Evolutionary conservation across 2,113 vertebrate genomes (phyloP).

Genomic region (Ascaphus truei): DNA sequence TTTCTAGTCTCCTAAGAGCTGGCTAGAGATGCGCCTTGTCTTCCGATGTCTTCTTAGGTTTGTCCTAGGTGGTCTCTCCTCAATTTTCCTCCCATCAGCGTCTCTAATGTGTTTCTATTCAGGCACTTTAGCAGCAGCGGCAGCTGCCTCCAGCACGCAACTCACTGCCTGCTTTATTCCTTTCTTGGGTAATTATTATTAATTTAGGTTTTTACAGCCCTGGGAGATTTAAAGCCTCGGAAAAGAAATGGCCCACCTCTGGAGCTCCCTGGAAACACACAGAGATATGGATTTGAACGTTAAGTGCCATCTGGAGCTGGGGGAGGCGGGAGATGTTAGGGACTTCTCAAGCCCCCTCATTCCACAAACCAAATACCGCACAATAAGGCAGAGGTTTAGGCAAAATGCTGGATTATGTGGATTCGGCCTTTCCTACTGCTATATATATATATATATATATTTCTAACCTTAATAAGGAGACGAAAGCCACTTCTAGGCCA

Average conservation of each 20-base stretch:
- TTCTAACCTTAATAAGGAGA: too few relatives aligned
- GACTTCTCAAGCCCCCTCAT: slow-evolving; percentile 1
- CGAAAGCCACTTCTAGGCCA: too few relatives aligned
- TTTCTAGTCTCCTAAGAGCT: not conserved
- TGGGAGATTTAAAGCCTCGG: slow-evolving; percentile 30
- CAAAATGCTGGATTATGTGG: too few relatives aligned
- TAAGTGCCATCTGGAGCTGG: slow-evolving; percentile 22
- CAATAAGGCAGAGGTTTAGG: too few relatives aligned
- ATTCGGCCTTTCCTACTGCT: too few relatives aligned
- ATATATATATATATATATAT: too few relatives aligned
- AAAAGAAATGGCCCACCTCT: slow-evolving; percentile 19
- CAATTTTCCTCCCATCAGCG: not conserved
- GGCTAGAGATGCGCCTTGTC: not conserved
- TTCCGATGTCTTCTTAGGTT: not conserved
- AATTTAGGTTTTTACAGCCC: slow-evolving; percentile 32
- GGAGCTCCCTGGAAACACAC: not conserved
- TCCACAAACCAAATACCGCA: not conserved
- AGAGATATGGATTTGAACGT: slow-evolving; percentile 28
- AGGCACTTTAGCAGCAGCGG: slow-evolving; percentile 20
- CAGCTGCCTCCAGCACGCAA: slow-evolving; percentile 24
- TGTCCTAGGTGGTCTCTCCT: not conserved
- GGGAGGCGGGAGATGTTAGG: not conserved
- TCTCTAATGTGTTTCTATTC: slow-evolving; percentile 33
- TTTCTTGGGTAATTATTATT: slow-evolving; percentile 36
- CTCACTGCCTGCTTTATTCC: slow-evolving; percentile 17